Conservation (phyloP, 53 echinoderm and acorn worm genomes). For the Glandiceps talaboti region DNA sequence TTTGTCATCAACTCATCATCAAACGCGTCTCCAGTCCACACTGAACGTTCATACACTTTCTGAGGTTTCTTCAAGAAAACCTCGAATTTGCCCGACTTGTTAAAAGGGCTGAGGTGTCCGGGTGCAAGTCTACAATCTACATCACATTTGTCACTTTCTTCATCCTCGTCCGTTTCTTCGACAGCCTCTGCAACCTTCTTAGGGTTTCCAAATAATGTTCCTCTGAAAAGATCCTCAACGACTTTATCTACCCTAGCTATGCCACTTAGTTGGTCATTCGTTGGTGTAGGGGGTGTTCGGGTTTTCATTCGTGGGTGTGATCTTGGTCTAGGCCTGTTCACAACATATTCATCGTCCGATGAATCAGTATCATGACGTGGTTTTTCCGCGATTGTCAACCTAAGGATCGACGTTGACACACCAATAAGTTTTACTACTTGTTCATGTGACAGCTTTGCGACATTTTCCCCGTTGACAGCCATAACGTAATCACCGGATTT, state of each 20-base stretch:
- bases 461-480: slow-evolving; percentile 93
- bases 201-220: slow-evolving; percentile 32
- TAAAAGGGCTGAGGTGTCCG: slow-evolving; percentile 86
- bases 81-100: slow-evolving; percentile 44
- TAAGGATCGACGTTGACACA: slow-evolving; percentile 56
- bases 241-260: slow-evolving; percentile 32
- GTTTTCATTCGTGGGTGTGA: slow-evolving; percentile 29
- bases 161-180: neutral
- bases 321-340: slow-evolving; percentile 37
- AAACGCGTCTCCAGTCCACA: slow-evolving; percentile 48
- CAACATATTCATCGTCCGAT: slow-evolving; percentile 71
- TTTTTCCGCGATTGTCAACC: slow-evolving; percentile 80
- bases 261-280: neutral
- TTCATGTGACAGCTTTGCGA: slow-evolving; percentile 70
- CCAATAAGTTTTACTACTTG: slow-evolving; percentile 95
- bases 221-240: slow-evolving; percentile 47
- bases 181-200: slow-evolving; percentile 5
- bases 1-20: slow-evolving; percentile 2
- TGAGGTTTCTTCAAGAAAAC: slow-evolving; percentile 29
- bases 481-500: slow-evolving; percentile 80
- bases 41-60: slow-evolving; percentile 32
- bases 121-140: slow-evolving; percentile 45
- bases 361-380: slow-evolving; percentile 34
- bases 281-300: slow-evolving; percentile 20
- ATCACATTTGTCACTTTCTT: neutral